Evolutionary conservation across 2,113 vertebrate genomes (phyloP).

Genomic region (Mastomys coucha): DNA sequence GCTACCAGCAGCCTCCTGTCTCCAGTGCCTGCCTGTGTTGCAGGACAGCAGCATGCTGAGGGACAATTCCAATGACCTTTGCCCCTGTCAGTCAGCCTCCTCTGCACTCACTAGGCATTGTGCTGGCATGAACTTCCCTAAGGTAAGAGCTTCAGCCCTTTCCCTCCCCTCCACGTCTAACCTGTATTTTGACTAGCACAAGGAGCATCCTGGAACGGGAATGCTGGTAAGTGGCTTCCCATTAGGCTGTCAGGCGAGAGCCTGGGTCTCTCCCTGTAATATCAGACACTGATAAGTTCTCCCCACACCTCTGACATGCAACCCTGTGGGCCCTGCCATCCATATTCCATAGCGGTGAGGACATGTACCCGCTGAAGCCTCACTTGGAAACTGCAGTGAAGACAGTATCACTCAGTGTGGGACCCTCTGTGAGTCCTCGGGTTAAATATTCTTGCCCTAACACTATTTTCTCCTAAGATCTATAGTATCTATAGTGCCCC

Average conservation of each 20-base stretch:
- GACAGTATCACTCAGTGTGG: neutral
- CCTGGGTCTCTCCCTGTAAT: neutral
- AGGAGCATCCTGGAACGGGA: neutral
- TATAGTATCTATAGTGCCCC: neutral
- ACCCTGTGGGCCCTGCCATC: too few relatives aligned
- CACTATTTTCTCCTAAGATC: constrained; percentile 19
- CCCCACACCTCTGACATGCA: neutral
- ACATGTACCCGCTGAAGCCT: neutral
- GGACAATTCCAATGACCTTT: too few relatives aligned
- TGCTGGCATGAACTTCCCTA: too few relatives aligned
- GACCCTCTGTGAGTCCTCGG: neutral
- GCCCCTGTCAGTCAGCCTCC: too few relatives aligned
- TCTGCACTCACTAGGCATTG: too few relatives aligned
- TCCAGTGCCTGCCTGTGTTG: constrained; percentile 94
- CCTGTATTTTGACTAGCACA: neutral
- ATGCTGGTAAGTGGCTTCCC: neutral
- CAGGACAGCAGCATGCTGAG: constrained; percentile 96
- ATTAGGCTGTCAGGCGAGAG: neutral
- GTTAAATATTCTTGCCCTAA: neutral
- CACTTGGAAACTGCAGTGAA: neutral
- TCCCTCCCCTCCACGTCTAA: too few relatives aligned
- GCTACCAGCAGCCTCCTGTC: constrained; percentile 89
- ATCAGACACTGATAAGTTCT: neutral
- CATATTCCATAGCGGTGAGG: neutral
- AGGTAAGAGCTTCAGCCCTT: too few relatives aligned